A percentile compares a stretch with the other conserved stretches of the same genome.
These are phyloP conservation scores for Salvelinus alpinus DNA, from an alignment of 2,113 vertebrate genomes.

Conservation along the genomic window DNA sequence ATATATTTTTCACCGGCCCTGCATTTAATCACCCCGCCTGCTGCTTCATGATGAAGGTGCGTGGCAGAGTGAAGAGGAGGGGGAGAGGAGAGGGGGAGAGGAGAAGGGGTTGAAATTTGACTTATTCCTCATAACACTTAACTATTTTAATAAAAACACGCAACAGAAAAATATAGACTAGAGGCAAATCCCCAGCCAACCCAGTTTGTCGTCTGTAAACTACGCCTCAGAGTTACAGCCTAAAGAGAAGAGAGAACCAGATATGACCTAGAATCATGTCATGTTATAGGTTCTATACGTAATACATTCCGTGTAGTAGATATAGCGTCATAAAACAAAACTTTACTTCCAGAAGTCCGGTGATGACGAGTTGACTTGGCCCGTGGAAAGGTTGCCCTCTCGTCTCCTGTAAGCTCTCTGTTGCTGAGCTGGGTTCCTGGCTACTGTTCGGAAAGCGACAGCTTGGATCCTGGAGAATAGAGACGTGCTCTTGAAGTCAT, in stretches of 20 bases:
- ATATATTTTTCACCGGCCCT: constrained; percentile 90
- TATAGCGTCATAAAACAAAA: too few relatives aligned
- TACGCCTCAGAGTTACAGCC: not conserved
- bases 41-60: not conserved
- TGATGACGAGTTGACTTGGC: too few relatives aligned
- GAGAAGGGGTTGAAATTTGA: constrained; percentile 97
- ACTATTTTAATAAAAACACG: constrained; percentile 80
- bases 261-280: too few relatives aligned
- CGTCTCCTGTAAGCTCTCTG: too few relatives aligned
- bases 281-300: too few relatives aligned
- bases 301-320: too few relatives aligned
- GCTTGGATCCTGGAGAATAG: too few relatives aligned
- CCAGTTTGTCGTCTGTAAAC: constrained; percentile 66
- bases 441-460: too few relatives aligned
- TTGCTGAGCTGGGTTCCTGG: too few relatives aligned
- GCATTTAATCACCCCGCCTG: constrained; percentile 94
- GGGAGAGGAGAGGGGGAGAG: constrained; percentile 32
- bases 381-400: too few relatives aligned
- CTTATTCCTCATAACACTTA: constrained; percentile 99
- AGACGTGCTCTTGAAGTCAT: too few relatives aligned
- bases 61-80: not conserved
- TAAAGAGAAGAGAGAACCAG: not conserved
- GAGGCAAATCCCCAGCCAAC: constrained; percentile 89
- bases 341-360: too few relatives aligned
- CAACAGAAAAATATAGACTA: constrained; percentile 88